Evolutionary conservation across 2,797 vertebrate genomes (phyloP).

Genomic region (Onychomys torridus): DNA sequence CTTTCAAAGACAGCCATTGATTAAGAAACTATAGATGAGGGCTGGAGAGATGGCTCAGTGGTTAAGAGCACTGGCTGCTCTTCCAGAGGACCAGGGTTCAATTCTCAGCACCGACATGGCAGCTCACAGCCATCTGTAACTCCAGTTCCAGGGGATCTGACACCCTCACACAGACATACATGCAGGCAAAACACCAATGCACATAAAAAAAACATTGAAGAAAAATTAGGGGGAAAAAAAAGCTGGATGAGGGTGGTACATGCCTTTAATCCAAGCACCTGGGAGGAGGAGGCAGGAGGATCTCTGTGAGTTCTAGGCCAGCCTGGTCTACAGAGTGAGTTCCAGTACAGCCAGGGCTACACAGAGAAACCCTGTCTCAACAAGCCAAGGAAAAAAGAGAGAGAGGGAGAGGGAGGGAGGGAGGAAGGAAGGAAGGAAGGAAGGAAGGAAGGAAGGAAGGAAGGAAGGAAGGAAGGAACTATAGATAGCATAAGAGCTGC

Average conservation of each 20-base stretch:
- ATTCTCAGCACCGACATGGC: not conserved
- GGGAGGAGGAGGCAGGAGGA: not conserved
- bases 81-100: not conserved
- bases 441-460: accelerated
- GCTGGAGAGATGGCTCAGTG: not conserved
- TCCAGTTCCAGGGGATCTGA: not conserved
- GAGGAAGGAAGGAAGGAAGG: too few relatives aligned
- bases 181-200: not conserved
- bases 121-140: not conserved
- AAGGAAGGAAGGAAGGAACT: not conserved
- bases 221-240: not conserved
- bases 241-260: not conserved
- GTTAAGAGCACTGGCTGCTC: not conserved
- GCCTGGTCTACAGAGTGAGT: too few relatives aligned
- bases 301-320: not conserved
- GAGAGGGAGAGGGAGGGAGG: too few relatives aligned
- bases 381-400: too few relatives aligned
- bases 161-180: not conserved
- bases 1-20: not conserved
- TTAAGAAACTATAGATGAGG: not conserved
- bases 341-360: not conserved
- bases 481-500: not conserved
- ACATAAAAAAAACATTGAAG: not conserved
- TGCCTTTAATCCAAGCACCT: not conserved
- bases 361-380: not conserved